Base-by-base conservation (phyloP, 1,140 invertebrate genomes). In the Sinella curviseta region DNA sequence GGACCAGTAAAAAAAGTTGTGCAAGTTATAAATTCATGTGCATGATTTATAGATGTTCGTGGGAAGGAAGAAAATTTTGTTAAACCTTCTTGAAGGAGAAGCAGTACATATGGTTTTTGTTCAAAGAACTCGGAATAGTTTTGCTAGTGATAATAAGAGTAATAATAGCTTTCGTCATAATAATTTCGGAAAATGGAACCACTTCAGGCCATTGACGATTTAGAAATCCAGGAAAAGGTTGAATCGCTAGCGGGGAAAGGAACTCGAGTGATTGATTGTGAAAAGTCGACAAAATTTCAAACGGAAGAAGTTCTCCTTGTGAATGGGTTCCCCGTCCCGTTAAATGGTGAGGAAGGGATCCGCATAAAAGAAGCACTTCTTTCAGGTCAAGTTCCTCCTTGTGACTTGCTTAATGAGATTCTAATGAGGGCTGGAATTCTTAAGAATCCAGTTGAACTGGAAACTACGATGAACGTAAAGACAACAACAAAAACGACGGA, bases 261-360 rank as follows among this genome's bases (percentile, higher is more conserved):
- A 36, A 92, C 90, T 12, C 91, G 92, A 86, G 91, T 94, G 74
- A 89, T 93, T 57, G 92, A 93, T 85, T 93, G 92, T 85, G 91
- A 93, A 84, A 93, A 93, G 80, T 92, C 92, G 78, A 92, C 91
- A 0, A 90, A 89, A 57, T 90, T 93, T 48, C 90, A 91, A 74
- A 91, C 93, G 86, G 92, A 93, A 84, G 92, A 94, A 86, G 90
- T 93, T 78, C 86, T 94, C 35, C 87, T 92, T 83, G 92, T 94
- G 81, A 93, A 94, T 85, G 93, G 93, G 0, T 90, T 91, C 36
- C 92, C 91, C 1, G 92, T 94, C 14, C 89, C 90, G 48, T 86
- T 93, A 54, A 91, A 92, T 81, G 91, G 91, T 3, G 89, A 91
- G 65, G 92, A 93, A 84, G 92, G 92, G 3, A 88, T 89, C 1